These are phyloP conservation scores for Drosophila prosaltans DNA, from an alignment of 1,140 invertebrate genomes.

Conservation along the genomic window DNA sequence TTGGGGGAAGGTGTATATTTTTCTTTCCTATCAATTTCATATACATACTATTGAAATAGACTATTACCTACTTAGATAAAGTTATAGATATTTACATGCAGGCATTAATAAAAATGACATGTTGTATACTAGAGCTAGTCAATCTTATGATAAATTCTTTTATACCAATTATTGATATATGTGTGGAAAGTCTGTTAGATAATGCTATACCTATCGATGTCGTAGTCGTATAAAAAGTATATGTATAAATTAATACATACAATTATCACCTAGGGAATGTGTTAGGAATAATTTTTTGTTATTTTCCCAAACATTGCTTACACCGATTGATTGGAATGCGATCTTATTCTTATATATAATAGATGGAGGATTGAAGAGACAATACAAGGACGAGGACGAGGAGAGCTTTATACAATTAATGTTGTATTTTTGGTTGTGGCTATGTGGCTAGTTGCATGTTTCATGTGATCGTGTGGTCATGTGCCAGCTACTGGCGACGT, in stretches of 20 bases:
- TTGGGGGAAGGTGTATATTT: conserved; percentile 2
- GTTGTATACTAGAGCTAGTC: conserved; percentile 22
- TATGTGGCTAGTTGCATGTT: conserved; percentile 18
- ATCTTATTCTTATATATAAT: conserved; percentile 26
- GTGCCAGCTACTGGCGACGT: conserved; percentile 25
- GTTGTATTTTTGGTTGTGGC: conserved; percentile 50
- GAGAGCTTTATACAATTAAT: conserved; percentile 43
- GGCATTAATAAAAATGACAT: neutral
- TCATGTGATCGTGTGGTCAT: conserved; percentile 49
- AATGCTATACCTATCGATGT: conserved; percentile 45
- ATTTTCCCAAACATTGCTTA: conserved; percentile 2
- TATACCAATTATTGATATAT: conserved; percentile 11
- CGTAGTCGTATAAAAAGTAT: conserved; percentile 44
- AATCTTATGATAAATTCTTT: conserved; percentile 43
- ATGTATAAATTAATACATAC: conserved; percentile 30
- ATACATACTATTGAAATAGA: conserved; percentile 30
- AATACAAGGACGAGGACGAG: conserved; percentile 9
- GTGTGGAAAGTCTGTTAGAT: conserved; percentile 23
- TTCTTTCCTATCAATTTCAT: neutral
- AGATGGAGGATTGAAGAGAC: conserved; percentile 33
- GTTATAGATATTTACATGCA: neutral
- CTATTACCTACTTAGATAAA: conserved; percentile 14
- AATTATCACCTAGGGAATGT: conserved; percentile 47
- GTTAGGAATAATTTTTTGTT: conserved; percentile 10
- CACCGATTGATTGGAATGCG: conserved; percentile 36